Base-by-base conservation (phyloP, 1,140 invertebrate species). In the Drosophila neocordata region DNA sequence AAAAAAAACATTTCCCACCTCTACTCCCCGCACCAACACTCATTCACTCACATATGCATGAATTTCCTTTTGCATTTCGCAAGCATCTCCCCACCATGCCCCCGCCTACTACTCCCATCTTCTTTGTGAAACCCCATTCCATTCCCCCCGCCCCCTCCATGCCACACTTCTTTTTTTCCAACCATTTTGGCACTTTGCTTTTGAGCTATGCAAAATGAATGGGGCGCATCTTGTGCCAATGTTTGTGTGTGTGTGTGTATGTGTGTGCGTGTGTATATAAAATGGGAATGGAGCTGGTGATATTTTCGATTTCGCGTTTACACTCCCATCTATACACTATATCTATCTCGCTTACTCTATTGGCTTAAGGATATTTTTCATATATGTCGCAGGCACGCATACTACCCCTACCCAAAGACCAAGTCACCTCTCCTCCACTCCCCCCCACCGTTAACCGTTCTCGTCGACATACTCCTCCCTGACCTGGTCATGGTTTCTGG, bases 61-160 rank as follows among this genome's bases (percentile, higher is more conserved):
- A 85, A 85, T 85, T 87, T 85, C 77, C 77, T 85, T 85, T 85
- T 85, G 81, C 81, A 85, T 77, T 85, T 81, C 63, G 66, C 27
- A 31, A 31, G 67, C 64, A 52, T 60, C 55, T 35, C 34, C 74
- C 34, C 22, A 2, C 22, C 4, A 31, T 31, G 7, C 1, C 27
- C 27, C 27, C 27, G 27, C 3, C 27, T 24, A 3, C 7, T 31
- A 6, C 27, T 31, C 1, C 3, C 27, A 31, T 4, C 6, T 31
- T 31, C 27, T 31, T 31, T 31, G 27, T 31, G 27, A 31, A 31
- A 6, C 63, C 18, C 18, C 22, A 59, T 9, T 34, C 56, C 15
- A 35, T 5, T 4, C 0, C n/a, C 12, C 2, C n/a, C n/a, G n/a
- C n/a, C 12, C 37, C 12, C 12, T 12, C 37, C 27, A 7, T 31